Conservation (phyloP, 1,140 invertebrate genomes). For the Tetramorium parvispinum region DNA sequence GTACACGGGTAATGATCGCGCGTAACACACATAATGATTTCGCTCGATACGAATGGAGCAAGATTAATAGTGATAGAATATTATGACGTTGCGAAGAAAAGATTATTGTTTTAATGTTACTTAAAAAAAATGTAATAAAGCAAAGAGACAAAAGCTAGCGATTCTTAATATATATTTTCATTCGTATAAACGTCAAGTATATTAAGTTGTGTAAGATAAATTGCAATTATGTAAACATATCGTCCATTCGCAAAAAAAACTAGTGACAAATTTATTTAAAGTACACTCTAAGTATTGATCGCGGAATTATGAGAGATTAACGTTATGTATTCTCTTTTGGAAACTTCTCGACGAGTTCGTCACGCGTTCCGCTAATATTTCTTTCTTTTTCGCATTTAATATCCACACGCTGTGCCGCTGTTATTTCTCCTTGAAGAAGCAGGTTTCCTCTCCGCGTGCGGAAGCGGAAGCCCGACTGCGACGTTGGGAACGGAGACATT, state of each 20-base stretch:
- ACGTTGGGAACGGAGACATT: conserved; percentile 52
- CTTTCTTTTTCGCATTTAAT: conserved; percentile 44
- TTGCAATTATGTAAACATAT: background rate
- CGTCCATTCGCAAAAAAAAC: background rate
- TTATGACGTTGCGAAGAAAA: background rate
- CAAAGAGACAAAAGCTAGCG: background rate
- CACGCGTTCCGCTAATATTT: background rate
- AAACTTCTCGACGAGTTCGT: background rate
- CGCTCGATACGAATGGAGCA: background rate
- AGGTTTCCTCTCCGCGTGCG: conserved; percentile 17
- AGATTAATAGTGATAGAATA: background rate
- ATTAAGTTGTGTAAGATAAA: background rate
- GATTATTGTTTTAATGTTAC: background rate
- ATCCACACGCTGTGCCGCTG: background rate
- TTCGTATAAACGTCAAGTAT: background rate
- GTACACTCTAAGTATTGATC: background rate
- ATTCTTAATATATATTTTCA: background rate
- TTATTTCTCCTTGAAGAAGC: conserved; percentile 19
- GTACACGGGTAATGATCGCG: conserved; percentile 60
- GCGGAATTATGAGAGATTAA: conserved; percentile 12
- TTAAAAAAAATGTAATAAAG: background rate
- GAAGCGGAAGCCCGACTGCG: conserved; percentile 44
- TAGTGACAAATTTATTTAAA: background rate
- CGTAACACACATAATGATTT: conserved; percentile 8
- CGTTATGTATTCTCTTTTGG: background rate